Evolutionary conservation across 2,888 invertebrate species (phyloP), one percentile per base, ranked within the genome.

Genomic region (Temnothorax rugatulus): DNA sequence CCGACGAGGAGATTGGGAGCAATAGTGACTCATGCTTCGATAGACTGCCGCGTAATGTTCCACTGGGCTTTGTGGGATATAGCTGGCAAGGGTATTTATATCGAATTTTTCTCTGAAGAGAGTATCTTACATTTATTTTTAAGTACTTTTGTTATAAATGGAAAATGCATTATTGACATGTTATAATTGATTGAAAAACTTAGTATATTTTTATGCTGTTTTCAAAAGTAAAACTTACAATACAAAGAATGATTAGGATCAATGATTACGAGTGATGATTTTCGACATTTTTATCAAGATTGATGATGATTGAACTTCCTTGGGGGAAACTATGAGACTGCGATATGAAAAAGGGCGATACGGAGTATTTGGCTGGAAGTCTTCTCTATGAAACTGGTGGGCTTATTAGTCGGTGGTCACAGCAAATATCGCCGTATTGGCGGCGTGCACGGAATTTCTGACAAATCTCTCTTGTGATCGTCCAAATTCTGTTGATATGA

Each of bases 281-380:
- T 44, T 61, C 15, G 52, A 64, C 13, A 18, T 59, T 71, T 79
- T 47, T 59, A 29, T 79, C 29, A 66, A 83, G 57, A 68, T 81
- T 52, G 29, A 81, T 61, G 77, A 85, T 83, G 84, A 87, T 86
- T 85, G 82, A 86, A 87, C 76, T 86, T 86, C 74, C 82, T 82
- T 63, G 64, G 44, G 81, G 77, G 57, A 82, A 83, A 54, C 76
- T 63, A 79, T 18, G 41, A 44, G 21, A 54, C 13, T 59, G 61
- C 59, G 76, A 77, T 11, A 47, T 52, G 41, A 41, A 52, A 52
- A 84, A 77, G 83, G 59, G 76, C 8, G 63, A 63, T 13, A 57
- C 52, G 69, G 82, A 87, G 89, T 86, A 89, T 91, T 91, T 90
- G 88, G 83, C 57, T 73, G 69, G 83, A 86, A 84, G 74, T 87